Evolutionary conservation across 2,888 invertebrate species (phyloP).

Genomic region (Drosophila antonietae): DNA sequence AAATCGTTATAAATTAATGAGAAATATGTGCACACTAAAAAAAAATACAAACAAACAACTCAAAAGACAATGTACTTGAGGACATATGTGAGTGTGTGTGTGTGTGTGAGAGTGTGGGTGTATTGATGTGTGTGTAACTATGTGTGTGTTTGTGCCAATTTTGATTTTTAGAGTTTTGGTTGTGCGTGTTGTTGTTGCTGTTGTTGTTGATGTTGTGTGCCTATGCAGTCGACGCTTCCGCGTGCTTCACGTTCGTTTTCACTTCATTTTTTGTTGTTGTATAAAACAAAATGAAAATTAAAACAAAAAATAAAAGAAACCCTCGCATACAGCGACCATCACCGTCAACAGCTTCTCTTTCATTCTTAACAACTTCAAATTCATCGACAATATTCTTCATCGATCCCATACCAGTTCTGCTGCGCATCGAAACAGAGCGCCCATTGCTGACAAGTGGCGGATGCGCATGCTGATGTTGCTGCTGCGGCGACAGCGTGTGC

Average conservation of each 20-base stretch:
- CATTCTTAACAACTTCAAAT: slow-evolving; percentile 5
- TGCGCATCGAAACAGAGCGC: slow-evolving; percentile 42
- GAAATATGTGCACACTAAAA: slow-evolving; percentile 44
- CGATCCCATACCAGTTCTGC: slow-evolving; percentile 54
- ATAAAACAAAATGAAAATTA: slow-evolving; percentile 4
- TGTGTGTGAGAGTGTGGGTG: slow-evolving; percentile 30
- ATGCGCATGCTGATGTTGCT: slow-evolving; percentile 5
- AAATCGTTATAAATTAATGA: not conserved
- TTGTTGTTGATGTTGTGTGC: slow-evolving; percentile 10
- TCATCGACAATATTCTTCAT: slow-evolving; percentile 14
- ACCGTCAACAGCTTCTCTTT: slow-evolving; percentile 38
- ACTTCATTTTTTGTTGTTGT: slow-evolving; percentile 22
- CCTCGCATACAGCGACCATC: slow-evolving; percentile 47
- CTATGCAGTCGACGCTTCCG: slow-evolving; percentile 21
- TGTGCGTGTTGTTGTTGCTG: slow-evolving; percentile 21
- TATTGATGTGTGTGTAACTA: slow-evolving; percentile 2
- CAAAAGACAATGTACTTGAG: slow-evolving; percentile 37
- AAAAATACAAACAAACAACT: slow-evolving; percentile 26
- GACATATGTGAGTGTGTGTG: slow-evolving; percentile 6
- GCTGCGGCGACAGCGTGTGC: slow-evolving; percentile 27
- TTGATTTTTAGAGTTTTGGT: slow-evolving; percentile 3
- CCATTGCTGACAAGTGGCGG: slow-evolving; percentile 31
- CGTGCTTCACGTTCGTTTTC: slow-evolving; percentile 71
- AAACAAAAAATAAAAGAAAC: slow-evolving; percentile 9
- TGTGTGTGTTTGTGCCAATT: slow-evolving; percentile 9